Evolutionary conservation across 2,113 vertebrate genomes (phyloP), one percentile per base, ranked within the genome.

Genomic region (Mola mola): DNA sequence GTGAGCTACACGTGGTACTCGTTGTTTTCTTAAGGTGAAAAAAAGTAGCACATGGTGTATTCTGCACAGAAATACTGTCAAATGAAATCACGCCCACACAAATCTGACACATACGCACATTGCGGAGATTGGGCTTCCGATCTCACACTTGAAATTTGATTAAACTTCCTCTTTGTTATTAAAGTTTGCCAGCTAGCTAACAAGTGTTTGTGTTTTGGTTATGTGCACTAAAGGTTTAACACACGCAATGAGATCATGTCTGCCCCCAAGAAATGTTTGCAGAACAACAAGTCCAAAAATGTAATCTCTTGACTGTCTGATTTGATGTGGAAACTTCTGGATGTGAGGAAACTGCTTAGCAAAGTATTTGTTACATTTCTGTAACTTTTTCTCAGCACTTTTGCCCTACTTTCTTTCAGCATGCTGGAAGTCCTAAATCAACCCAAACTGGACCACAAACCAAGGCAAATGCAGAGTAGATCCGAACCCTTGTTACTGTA

Each of bases 401-500:
- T 29, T 59, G 56, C 25, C 22, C 29, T 21, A 24, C 48, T 71
- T 41, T 43, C 55, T 55, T 31, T 31, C 57, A 43, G 38, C 46
- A n/a, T 22, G 56, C 68, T 55, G 61, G 25, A n/a, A 19, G 37
- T 22, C 37, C 38, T 13, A n/a, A n/a, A 57, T 72, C 33, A 66
- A 12, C 40, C 55, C 10, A 50, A 59, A 28, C 34, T 16, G 66
- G 83, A 86, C 68, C 78, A 60, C 75, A 75, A 71, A 71, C 78
- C 70, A 21, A 52, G 66, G 47, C 68, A 53, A 59, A 56, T 31
- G 51, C 42, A 29, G 56, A 43, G 59, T 52, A 66, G 83, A 65
- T 50, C 42, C 42, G 5, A 26, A 44, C 13, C 52, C 34, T 66
- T 15, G 37, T 82, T 86, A 69, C 79, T 79, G 46, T 90, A 94